A percentile compares a stretch with the other conserved stretches of the same genome.
Conservation (phyloP, 2,113 vertebrate species). For the Lepidothrix coronata region DNA sequence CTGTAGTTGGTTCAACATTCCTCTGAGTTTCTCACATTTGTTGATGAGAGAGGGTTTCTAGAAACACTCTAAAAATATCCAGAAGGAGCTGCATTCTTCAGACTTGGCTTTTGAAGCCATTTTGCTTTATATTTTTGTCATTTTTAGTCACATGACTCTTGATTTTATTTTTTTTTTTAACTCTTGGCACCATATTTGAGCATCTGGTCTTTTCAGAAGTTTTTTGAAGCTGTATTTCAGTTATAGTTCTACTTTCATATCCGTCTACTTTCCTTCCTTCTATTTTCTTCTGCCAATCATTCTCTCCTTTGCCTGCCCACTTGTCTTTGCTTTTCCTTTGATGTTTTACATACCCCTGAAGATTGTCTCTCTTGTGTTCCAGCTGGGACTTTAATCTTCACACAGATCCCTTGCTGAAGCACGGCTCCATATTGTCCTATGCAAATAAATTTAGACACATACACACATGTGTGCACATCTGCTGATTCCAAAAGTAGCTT, state of each 20-base stretch:
- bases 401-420: neutral
- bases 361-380: neutral
- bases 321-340: neutral
- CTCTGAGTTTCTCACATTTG: neutral
- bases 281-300: neutral
- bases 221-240: neutral
- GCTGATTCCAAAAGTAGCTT: neutral
- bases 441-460: neutral
- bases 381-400: neutral
- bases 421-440: neutral
- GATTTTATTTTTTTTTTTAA: neutral
- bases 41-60: neutral
- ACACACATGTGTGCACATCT: neutral
- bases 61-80: neutral
- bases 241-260: neutral
- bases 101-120: neutral
- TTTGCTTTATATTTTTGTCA: neutral
- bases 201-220: neutral
- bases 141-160: neutral
- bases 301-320: neutral
- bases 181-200: neutral
- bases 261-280: neutral
- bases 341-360: neutral
- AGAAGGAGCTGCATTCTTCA: neutral
- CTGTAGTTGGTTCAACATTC: neutral